phyloP scores from a whole-genome alignment of 2,888 invertebrate species.

The Nemurella pictetii region DNA sequence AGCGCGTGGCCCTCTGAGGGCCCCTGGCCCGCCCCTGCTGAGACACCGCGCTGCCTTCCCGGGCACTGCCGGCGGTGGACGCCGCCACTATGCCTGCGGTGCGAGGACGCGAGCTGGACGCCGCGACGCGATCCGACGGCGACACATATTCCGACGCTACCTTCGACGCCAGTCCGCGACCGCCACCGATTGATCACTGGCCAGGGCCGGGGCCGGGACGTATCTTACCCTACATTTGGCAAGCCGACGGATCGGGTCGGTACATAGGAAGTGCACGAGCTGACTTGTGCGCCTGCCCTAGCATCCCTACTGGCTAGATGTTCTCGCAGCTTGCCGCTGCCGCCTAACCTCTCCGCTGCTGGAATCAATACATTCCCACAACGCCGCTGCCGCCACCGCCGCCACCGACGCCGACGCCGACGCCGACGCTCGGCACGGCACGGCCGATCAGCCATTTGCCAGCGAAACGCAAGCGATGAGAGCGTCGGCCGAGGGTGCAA shows the following conservation, averaged over 20 bases:
- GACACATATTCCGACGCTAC: slow-evolving; percentile 26
- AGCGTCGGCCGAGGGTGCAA: slow-evolving; percentile 6
- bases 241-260: neutral
- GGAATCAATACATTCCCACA: slow-evolving; percentile 28
- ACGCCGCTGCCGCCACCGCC: neutral
- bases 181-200: slow-evolving; percentile 23
- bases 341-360: slow-evolving; percentile 27
- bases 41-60: slow-evolving; percentile 37
- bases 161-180: slow-evolving; percentile 7
- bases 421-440: slow-evolving; percentile 26
- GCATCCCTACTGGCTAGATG: slow-evolving; percentile 12
- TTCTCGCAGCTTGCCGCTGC: neutral
- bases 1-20: slow-evolving; percentile 36
- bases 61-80: neutral
- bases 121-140: slow-evolving; percentile 11
- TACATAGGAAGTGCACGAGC: neutral
- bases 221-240: neutral
- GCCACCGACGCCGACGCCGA: neutral
- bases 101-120: too few relatives aligned
- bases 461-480: neutral
- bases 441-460: slow-evolving; percentile 7
- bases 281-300: slow-evolving; percentile 22
- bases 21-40: slow-evolving; percentile 39
- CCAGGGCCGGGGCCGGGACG: neutral
- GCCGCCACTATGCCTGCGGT: neutral